Evolutionary conservation across 2,797 vertebrate genomes (phyloP).

Genomic region (Lithobates sylvaticus): DNA sequence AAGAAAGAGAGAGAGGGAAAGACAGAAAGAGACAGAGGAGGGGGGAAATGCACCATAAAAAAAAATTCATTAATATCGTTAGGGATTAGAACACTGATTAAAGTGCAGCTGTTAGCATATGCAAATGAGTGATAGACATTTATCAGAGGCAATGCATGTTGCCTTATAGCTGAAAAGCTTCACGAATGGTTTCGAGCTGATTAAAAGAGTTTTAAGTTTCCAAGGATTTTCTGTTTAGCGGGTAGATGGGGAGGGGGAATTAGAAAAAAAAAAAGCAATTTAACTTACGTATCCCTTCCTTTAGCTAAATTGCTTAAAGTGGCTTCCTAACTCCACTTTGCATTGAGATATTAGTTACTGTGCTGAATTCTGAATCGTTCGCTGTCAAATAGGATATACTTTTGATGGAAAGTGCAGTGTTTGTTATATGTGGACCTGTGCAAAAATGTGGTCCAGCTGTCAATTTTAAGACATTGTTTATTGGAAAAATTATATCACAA

Average conservation of each 20-base stretch:
- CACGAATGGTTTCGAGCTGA: slow-evolving; percentile 99
- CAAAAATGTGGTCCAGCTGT: neutral
- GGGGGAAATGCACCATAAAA: slow-evolving; percentile 75
- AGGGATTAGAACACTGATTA: slow-evolving; percentile 99
- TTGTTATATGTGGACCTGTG: neutral
- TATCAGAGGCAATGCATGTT: slow-evolving; percentile 98
- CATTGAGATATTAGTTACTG: slow-evolving; percentile 40
- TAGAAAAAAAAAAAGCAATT: slow-evolving; percentile 73
- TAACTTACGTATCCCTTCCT: slow-evolving; percentile 84
- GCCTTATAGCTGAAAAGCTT: slow-evolving; percentile 98
- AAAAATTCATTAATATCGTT: slow-evolving; percentile 99
- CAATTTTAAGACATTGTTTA: neutral
- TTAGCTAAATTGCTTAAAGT: slow-evolving; percentile 93
- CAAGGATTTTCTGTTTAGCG: slow-evolving; percentile 85
- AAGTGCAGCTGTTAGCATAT: slow-evolving; percentile 99
- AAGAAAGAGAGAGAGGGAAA: slow-evolving; percentile 83
- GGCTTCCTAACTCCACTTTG: slow-evolving; percentile 60
- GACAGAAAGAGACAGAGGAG: slow-evolving; percentile 67
- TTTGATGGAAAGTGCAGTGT: neutral
- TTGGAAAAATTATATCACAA: neutral
- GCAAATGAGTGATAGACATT: slow-evolving; percentile 99
- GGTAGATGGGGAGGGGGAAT: slow-evolving; percentile 62
- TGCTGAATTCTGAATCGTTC: slow-evolving; percentile 31
- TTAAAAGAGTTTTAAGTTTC: slow-evolving; percentile 99
- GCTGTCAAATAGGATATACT: neutral